A percentile compares a stretch with the other conserved stretches of the same genome.
phyloP scores from a whole-genome alignment of 2,797 vertebrate genomes.

The Gambusia yucatana region DNA sequence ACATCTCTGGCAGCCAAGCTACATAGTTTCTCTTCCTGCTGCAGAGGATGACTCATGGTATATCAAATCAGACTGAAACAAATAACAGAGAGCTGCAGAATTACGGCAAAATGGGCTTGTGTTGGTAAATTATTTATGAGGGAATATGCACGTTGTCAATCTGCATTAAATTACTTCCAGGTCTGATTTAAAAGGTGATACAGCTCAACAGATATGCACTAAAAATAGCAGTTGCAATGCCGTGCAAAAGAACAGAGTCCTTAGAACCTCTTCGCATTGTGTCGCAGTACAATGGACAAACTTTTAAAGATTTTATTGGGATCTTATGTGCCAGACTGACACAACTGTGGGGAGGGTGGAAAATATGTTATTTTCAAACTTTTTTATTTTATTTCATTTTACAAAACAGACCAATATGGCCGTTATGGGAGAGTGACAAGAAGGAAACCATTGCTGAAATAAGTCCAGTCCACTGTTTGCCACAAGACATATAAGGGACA shows the following conservation, averaged over 20 bases:
- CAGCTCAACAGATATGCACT: not conserved
- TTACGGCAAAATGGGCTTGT: not conserved
- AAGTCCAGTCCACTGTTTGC: not conserved
- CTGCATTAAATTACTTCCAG: not conserved
- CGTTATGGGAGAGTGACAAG: not conserved
- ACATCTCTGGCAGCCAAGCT: constrained; percentile 76
- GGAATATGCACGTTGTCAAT: not conserved
- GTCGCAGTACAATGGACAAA: not conserved
- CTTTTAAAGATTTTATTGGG: not conserved
- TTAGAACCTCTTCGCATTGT: not conserved
- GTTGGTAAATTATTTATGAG: not conserved
- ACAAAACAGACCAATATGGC: not conserved
- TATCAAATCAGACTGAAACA: constrained; percentile 51
- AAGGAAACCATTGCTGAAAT: not conserved
- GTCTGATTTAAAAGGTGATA: constrained; percentile 4
- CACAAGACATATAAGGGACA: not conserved
- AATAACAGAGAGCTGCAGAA: constrained; percentile 28
- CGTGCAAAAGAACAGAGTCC: not conserved
- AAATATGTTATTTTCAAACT: not conserved
- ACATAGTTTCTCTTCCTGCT: constrained; percentile 71
- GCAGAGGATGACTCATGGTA: constrained; percentile 80
- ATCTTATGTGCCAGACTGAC: not conserved
- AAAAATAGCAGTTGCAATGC: not conserved
- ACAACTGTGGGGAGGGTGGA: not conserved
- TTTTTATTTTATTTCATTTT: not conserved